Evolutionary conservation across 2,797 vertebrate genomes (phyloP).

Genomic region (Coracias cyanogaster): DNA sequence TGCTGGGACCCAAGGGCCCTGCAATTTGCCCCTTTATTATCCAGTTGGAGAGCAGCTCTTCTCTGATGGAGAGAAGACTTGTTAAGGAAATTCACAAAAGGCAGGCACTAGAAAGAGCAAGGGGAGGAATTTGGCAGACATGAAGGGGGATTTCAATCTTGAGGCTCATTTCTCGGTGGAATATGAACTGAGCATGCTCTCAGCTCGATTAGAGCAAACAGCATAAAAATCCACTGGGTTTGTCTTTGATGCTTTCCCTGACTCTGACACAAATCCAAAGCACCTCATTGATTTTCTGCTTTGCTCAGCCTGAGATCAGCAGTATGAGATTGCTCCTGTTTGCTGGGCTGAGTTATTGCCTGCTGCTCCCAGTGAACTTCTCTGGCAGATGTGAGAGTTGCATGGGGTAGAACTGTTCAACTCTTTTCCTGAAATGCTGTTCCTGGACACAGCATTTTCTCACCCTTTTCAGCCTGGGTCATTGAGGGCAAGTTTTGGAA

Average conservation of each 20-base stretch:
- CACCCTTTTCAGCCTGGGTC: not conserved
- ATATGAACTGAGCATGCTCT: not conserved
- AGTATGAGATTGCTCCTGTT: not conserved
- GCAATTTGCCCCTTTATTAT: not conserved
- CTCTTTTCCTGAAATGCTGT: not conserved
- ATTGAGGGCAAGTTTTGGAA: not conserved
- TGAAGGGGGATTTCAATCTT: not conserved
- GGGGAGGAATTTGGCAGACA: not conserved
- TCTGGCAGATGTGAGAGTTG: not conserved
- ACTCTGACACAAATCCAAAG: conserved; percentile 23
- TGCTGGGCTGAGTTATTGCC: conserved; percentile 36
- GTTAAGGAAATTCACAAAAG: not conserved
- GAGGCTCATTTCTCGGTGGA: not conserved
- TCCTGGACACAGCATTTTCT: not conserved
- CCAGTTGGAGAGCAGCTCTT: not conserved
- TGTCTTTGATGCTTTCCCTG: not conserved
- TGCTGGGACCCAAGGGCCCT: not conserved
- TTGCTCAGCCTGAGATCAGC: conserved; percentile 12
- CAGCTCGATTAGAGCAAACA: not conserved
- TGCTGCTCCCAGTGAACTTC: not conserved
- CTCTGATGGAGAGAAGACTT: not conserved
- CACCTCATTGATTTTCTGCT: conserved; percentile 58
- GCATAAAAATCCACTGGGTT: not conserved
- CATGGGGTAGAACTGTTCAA: not conserved
- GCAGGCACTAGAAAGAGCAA: not conserved